phyloP scores from a whole-genome alignment of 1,140 invertebrate genomes.

The Heterodera schachtii region DNA sequence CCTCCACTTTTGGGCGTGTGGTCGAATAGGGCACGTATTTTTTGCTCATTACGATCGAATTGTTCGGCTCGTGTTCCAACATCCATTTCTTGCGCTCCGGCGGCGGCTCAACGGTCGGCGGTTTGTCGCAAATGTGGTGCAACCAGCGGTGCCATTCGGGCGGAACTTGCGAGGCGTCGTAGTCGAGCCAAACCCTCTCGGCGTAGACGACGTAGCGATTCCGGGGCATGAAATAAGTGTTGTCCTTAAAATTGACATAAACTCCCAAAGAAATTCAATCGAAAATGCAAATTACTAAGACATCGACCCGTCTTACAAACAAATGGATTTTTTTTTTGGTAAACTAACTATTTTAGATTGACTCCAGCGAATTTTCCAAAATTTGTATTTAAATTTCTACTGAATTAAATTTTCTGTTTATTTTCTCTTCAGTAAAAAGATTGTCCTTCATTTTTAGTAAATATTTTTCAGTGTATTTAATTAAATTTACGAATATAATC shows the following conservation, averaged over 20 bases:
- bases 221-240: constrained; percentile 68
- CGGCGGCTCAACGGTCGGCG: constrained; percentile 54
- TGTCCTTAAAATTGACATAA: constrained; percentile 46
- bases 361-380: neutral
- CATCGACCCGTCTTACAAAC: neutral
- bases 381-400: no score
- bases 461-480: neutral
- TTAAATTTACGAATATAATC: neutral
- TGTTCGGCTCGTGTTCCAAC: constrained; percentile 56
- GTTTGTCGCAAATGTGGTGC: constrained; percentile 60
- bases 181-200: constrained; percentile 77
- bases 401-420: no score
- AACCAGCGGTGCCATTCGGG: constrained; percentile 79
- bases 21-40: constrained; percentile 65
- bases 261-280: no score
- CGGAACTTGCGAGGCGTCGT: constrained; percentile 90
- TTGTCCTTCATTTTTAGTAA: no score
- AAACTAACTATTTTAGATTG: no score
- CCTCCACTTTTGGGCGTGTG: constrained; percentile 61
- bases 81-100: constrained; percentile 50
- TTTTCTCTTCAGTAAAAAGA: no score
- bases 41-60: constrained; percentile 48
- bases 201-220: constrained; percentile 92
- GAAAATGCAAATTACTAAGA: neutral
- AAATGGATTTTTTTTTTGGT: no score